Evolutionary conservation across 2,797 vertebrate genomes (phyloP).

Genomic region (Trichosurus vulpecula): DNA sequence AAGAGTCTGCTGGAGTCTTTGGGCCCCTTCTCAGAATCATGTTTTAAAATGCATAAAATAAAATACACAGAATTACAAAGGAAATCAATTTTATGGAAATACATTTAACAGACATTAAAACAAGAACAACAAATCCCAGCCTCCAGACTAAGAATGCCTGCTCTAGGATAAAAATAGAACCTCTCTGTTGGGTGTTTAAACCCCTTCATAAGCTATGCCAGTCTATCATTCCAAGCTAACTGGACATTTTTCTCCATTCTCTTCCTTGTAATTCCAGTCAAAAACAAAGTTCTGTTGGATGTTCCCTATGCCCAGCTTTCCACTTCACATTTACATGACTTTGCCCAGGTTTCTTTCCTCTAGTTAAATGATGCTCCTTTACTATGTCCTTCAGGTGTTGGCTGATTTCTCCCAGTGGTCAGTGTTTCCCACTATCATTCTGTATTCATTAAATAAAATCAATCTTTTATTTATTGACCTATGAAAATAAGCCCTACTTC

Average conservation of each 20-base stretch:
- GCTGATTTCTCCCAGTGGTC: background rate
- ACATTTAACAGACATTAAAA: background rate
- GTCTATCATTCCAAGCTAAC: background rate
- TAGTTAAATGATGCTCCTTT: background rate
- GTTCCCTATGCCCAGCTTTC: background rate
- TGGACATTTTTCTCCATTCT: background rate
- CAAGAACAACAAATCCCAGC: background rate
- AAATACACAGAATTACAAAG: background rate
- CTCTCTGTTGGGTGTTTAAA: no score
- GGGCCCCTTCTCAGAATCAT: background rate
- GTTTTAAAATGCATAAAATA: background rate
- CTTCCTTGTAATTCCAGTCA: background rate
- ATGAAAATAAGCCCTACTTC: background rate
- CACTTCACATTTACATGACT: background rate
- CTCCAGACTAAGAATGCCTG: background rate
- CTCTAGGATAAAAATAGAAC: background rate
- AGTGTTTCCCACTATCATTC: background rate
- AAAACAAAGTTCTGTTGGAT: background rate
- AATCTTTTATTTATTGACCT: background rate
- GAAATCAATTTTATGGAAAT: background rate
- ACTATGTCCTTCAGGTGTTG: background rate
- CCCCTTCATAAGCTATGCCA: background rate
- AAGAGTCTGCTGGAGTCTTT: background rate
- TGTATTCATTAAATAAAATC: background rate
- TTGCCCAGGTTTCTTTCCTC: background rate